Percentiles rank a stretch among this genome's conserved stretches.
phyloP scores from a whole-genome alignment of 1,140 invertebrate genomes.

The Lordiphosa clarofinis region DNA sequence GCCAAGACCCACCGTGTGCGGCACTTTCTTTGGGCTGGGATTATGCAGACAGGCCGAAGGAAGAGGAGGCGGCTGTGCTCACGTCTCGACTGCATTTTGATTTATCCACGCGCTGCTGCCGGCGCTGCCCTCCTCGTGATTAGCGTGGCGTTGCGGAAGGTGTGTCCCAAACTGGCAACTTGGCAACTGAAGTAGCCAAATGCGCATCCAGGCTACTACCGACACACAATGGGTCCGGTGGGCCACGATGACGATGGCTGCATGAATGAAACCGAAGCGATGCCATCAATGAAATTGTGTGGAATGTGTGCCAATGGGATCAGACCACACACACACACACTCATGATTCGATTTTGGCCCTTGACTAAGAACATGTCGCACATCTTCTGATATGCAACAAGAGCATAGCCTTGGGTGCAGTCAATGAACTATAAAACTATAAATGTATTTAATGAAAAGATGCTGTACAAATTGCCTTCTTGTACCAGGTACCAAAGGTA shows the following conservation, averaged over 20 bases:
- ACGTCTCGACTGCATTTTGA: slow-evolving; percentile 69
- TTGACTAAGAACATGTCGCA: no score
- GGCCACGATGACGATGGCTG: slow-evolving; percentile 16
- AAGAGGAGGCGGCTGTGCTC: slow-evolving; percentile 44
- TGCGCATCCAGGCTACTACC: slow-evolving; percentile 36
- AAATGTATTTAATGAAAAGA: no score
- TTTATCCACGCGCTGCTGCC: slow-evolving; percentile 71
- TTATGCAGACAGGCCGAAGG: slow-evolving; percentile 48
- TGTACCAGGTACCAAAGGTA: no score
- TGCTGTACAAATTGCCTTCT: no score
- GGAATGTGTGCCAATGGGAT: slow-evolving; percentile 61
- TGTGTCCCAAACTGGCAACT: slow-evolving; percentile 72
- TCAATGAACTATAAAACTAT: no score
- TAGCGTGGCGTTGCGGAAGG: slow-evolving; percentile 71
- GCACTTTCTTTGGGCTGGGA: slow-evolving; percentile 68
- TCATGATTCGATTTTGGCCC: no score
- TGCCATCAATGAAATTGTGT: slow-evolving; percentile 68
- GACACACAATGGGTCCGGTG: slow-evolving; percentile 7
- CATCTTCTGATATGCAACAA: no score
- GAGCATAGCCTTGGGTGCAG: no score
- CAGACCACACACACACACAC: slow-evolving; percentile 48
- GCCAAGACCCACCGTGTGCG: slow-evolving; percentile 46
- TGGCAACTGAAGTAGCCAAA: slow-evolving; percentile 71
- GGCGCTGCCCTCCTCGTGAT: slow-evolving; percentile 50
- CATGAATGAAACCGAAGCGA: slow-evolving; percentile 59